Conservation (phyloP, 1,140 invertebrate genomes). For the Cydia strobilella region DNA sequence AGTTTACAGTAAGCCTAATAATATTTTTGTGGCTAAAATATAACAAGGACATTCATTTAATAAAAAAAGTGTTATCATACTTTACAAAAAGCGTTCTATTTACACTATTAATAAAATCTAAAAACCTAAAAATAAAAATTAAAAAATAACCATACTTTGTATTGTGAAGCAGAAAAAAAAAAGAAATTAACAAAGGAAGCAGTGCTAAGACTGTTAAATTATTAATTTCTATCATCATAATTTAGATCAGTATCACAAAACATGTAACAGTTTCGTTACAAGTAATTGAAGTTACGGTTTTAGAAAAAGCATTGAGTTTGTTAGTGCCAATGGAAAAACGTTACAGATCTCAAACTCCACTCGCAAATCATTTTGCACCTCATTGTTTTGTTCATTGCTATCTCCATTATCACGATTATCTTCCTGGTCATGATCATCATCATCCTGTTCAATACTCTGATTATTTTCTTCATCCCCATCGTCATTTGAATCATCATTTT, state of each 20-base stretch:
- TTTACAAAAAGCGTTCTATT: neutral
- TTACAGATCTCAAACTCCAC: constrained; percentile 39
- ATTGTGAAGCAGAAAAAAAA: no score
- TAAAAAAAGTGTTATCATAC: neutral
- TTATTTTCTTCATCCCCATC: constrained; percentile 48
- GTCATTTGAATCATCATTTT: constrained; percentile 52
- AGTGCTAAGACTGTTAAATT: neutral
- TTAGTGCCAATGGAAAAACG: constrained; percentile 58
- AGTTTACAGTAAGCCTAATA: no score
- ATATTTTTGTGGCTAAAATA: neutral
- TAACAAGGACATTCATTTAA: neutral
- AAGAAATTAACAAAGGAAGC: neutral
- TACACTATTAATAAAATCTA: neutral
- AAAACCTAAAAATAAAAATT: neutral
- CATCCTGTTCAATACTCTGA: constrained; percentile 40
- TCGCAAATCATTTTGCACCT: constrained; percentile 46
- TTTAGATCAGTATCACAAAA: neutral
- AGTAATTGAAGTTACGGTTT: neutral
- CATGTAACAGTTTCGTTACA: neutral
- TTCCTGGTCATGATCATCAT: constrained; percentile 44
- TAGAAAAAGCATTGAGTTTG: constrained; percentile 42
- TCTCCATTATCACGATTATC: constrained; percentile 50
- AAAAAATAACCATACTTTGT: no score
- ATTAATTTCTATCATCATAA: neutral
- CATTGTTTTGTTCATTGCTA: constrained; percentile 38